Base-by-base conservation (phyloP, 2,888 invertebrate genomes). In the Plagiodera versicolora region DNA sequence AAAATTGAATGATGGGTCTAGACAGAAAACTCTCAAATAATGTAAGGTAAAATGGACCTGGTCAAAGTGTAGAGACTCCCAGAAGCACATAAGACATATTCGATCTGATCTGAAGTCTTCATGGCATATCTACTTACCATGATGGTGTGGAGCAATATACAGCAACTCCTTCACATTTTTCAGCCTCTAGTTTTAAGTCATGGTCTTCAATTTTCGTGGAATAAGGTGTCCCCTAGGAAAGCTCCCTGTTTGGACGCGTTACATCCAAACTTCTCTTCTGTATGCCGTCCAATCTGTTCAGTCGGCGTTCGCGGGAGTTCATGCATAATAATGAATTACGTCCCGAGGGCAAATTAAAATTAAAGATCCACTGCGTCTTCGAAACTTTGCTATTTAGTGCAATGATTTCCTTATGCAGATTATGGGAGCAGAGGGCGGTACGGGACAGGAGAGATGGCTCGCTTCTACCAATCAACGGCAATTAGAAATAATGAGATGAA, bases 321-420 rank as follows among this genome's bases (percentile, higher is more conserved):
- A 81, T 81, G 81, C 81, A 81, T 81, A 81, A 77, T 80, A 81
- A 81, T 81, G 81, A 81, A 81, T 81, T 79, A 80, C 79, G 72
- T 81, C 80, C 80, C 80, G 69, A 71, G 80, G 80, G 80, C 77
- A 78, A 80, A 81, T 81, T 81, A 81, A 80, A 80, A 80, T 80
- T 80, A 80, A 80, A 80, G 79, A 76, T 79, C 78, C 76, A 39
- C 39, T 71, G 74, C 76, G 77, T 78, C 79, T 80, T 80, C 77
- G 78, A 79, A 80, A 80, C 78, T 81, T 80, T 78, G 75, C 79
- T 79, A 80, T 81, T 80, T 80, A 79, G 77, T 79, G 79, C 80
- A 79, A 80, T 77, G 80, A 80, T 80, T 80, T 79, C 77, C 74
- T 74, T 77, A 79, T 79, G 80, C 76, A 79, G 79, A 79, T 79